Conservation (phyloP, 2,797 vertebrate genomes). For the Melanotaenia boesemani region DNA sequence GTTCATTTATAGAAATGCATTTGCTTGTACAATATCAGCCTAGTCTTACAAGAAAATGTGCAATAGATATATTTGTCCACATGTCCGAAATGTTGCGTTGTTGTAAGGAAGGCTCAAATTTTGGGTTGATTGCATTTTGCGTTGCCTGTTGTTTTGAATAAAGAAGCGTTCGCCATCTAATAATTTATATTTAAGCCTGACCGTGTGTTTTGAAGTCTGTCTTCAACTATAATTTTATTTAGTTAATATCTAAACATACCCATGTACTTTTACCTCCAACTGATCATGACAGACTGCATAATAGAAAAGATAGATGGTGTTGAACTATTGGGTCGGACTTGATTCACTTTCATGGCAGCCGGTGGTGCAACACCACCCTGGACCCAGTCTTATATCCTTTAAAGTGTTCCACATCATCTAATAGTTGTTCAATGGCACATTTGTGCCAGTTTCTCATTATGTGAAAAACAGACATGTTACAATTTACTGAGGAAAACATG, state of each 20-base stretch:
- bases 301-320: no score
- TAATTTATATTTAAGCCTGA: neutral
- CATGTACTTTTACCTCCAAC: neutral
- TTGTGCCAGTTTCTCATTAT: no score
- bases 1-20: constrained; percentile 60
- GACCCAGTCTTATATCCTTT: no score
- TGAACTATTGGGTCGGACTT: no score
- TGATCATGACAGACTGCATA: neutral
- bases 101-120: neutral
- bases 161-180: neutral
- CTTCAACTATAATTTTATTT: no score
- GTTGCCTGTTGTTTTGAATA: neutral
- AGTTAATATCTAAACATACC: neutral
- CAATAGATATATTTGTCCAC: neutral
- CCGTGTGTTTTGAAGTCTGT: neutral
- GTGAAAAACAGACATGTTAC: no score
- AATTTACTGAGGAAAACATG: no score
- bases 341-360: no score
- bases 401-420: no score
- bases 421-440: no score
- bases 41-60: neutral
- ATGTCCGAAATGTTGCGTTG: no score
- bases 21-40: constrained; percentile 38
- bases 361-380: no score
- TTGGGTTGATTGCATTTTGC: neutral